These are phyloP conservation scores for Gordius sp. DNA, from an alignment of 2,888 invertebrate genomes.

Conservation along the genomic window DNA sequence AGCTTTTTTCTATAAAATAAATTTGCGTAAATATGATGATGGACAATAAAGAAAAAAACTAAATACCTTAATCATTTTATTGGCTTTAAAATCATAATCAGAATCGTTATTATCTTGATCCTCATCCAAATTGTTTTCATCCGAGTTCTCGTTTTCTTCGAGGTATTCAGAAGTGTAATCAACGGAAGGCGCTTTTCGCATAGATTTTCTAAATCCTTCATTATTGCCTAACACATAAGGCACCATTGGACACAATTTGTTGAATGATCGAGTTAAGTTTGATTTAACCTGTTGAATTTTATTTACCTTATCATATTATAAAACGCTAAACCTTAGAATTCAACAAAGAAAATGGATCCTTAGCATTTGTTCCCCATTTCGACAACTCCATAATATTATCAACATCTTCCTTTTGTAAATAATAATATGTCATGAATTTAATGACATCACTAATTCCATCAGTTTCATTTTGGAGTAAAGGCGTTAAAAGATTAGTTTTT, in stretches of 20 bases:
- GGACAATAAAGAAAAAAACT: too few species aligned
- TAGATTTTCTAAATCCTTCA: slow-evolving; percentile 20
- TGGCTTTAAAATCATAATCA: too few species aligned
- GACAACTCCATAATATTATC: slow-evolving; percentile 61
- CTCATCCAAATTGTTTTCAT: too few species aligned
- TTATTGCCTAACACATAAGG: slow-evolving; percentile 42
- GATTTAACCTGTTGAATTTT: slow-evolving; percentile 47
- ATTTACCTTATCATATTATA: slow-evolving; percentile 14
- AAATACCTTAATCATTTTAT: too few species aligned
- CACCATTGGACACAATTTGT: slow-evolving; percentile 49
- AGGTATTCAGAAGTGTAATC: too few species aligned
- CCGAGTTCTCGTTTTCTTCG: too few species aligned
- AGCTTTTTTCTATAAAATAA: too few species aligned
- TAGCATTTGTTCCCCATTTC: slow-evolving; percentile 42
- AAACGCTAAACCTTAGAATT: not conserved
- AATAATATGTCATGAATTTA: slow-evolving; percentile 50
- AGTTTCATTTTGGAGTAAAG: not conserved
- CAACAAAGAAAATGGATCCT: not conserved
- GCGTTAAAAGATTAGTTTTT: not conserved
- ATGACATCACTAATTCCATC: slow-evolving; percentile 33
- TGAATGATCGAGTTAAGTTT: slow-evolving; percentile 67
- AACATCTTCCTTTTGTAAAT: slow-evolving; percentile 61
- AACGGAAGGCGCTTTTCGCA: too few species aligned
- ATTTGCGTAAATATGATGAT: too few species aligned
- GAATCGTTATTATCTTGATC: too few species aligned